A percentile compares a stretch with the other conserved stretches of the same genome.
Conservation (phyloP, 2,888 invertebrate genomes). For the Drosophila paranaensis region DNA sequence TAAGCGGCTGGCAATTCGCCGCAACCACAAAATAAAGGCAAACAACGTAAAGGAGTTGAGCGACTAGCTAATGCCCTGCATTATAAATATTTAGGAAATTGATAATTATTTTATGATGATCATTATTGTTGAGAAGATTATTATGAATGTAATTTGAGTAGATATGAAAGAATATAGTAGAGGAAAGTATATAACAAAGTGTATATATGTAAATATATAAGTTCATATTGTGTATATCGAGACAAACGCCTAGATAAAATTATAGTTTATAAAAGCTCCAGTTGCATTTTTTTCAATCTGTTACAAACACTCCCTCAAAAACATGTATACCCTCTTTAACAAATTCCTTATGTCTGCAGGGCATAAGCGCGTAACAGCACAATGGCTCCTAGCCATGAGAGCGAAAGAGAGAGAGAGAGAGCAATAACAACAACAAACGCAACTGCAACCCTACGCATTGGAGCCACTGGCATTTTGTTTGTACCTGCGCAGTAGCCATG, state of each 20-base stretch:
- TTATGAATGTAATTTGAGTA: neutral
- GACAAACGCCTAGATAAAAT: neutral
- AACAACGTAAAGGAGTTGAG: neutral
- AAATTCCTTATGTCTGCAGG: neutral
- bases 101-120: neutral
- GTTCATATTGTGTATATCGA: neutral
- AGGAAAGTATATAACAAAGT: neutral
- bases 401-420: neutral
- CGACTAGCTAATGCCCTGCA: neutral
- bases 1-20: constrained; percentile 48
- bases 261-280: no score
- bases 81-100: no score
- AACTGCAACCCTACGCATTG: constrained; percentile 28
- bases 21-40: constrained; percentile 5
- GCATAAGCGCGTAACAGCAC: neutral
- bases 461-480: constrained; percentile 60
- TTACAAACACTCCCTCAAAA: neutral
- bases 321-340: neutral
- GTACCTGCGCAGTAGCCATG: constrained; percentile 68
- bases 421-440: constrained; percentile 7
- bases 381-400: neutral
- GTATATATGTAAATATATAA: neutral
- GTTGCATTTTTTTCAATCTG: no score
- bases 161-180: neutral
- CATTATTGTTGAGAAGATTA: neutral